phyloP scores from a whole-genome alignment of 2,113 vertebrate genomes.

The Polypterus bichir region DNA sequence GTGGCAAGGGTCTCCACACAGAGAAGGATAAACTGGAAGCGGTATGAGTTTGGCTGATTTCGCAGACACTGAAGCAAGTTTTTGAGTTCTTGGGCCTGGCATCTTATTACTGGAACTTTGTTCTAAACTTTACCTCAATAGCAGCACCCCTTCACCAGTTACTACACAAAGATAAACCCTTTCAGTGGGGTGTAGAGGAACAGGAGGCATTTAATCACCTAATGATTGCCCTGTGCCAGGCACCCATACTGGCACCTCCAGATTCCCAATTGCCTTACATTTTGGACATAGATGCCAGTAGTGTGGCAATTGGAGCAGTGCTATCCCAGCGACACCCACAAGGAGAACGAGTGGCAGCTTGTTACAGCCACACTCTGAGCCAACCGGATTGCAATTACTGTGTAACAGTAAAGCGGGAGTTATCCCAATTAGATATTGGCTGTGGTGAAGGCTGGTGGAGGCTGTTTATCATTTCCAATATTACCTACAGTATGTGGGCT shows the following conservation, averaged over 20 bases:
- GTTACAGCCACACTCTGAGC: no score
- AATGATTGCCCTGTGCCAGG: not conserved
- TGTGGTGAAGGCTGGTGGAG: no score
- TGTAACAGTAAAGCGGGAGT: no score
- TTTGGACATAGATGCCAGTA: not conserved
- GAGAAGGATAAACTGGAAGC: not conserved
- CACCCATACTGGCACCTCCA: not conserved
- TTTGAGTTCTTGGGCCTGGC: not conserved
- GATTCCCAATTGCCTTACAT: not conserved
- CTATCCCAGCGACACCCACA: not conserved
- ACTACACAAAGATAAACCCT: not conserved
- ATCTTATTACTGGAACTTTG: not conserved
- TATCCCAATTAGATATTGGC: no score
- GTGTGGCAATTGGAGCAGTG: not conserved
- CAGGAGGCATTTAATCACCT: no score
- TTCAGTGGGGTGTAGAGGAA: not conserved
- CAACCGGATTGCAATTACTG: no score
- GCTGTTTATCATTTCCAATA: no score
- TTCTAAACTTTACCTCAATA: not conserved
- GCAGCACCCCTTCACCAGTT: not conserved
- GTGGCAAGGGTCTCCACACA: not conserved
- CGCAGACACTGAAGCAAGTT: not conserved
- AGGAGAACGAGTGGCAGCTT: not conserved
- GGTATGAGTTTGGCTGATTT: not conserved
- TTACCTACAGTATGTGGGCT: no score